Evolutionary conservation across 2,797 vertebrate genomes (phyloP).

Genomic region (Hippopotamyrus pictus): DNA sequence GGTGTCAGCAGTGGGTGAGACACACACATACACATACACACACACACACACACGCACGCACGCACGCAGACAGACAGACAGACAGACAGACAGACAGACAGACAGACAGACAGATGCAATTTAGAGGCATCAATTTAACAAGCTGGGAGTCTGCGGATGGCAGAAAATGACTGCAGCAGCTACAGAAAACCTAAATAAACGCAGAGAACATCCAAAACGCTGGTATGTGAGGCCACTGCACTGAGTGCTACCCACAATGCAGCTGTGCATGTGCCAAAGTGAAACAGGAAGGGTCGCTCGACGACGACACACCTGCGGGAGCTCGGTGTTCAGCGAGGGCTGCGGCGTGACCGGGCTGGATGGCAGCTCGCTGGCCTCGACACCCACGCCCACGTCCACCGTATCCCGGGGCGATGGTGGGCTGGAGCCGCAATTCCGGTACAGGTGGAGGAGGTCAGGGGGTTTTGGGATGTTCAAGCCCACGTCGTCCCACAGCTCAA

Average conservation of each 20-base stretch:
- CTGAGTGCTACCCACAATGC: background rate
- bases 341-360: slow-evolving; percentile 53
- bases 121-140: background rate
- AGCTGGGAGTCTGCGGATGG: background rate
- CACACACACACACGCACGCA: background rate
- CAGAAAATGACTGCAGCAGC: background rate
- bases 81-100: background rate
- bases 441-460: slow-evolving; percentile 87
- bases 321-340: slow-evolving; percentile 50
- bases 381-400: slow-evolving; percentile 74
- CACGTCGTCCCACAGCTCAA: slow-evolving; percentile 98
- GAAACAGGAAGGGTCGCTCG: slow-evolving; percentile 13
- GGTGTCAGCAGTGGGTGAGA: background rate
- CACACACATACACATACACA: background rate
- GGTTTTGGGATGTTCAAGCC: slow-evolving; percentile 97
- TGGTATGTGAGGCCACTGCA: background rate
- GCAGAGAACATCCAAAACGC: background rate
- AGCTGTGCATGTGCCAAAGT: background rate
- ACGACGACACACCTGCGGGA: slow-evolving; percentile 57
- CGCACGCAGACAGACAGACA: background rate
- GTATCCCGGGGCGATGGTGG: slow-evolving; percentile 64
- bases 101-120: background rate
- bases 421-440: slow-evolving; percentile 82
- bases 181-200: background rate
- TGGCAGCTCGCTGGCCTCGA: slow-evolving; percentile 73